These are phyloP conservation scores for Dromaius novaehollandiae DNA, from an alignment of 2,113 vertebrate genomes.

Conservation along the genomic window DNA sequence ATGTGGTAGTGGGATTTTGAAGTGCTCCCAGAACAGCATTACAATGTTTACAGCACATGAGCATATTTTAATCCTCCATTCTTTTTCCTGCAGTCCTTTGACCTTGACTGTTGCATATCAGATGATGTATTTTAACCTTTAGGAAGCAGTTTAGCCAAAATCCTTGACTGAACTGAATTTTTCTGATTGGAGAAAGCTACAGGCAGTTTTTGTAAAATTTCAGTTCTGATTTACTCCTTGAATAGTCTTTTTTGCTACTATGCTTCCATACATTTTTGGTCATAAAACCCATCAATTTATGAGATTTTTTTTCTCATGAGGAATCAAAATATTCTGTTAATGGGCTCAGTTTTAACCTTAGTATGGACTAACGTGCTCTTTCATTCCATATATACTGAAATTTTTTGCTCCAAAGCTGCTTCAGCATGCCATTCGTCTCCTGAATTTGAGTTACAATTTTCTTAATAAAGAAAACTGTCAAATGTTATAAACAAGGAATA, in stretches of 20 bases:
- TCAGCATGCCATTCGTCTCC: not conserved
- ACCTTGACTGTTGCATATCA: not conserved
- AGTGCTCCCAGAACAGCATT: not conserved
- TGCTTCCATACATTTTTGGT: slow-evolving; percentile 19
- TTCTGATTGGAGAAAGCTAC: not conserved
- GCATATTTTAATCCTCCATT: not conserved
- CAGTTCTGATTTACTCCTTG: slow-evolving; percentile 5
- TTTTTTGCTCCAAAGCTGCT: slow-evolving; percentile 8
- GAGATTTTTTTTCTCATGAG: not conserved
- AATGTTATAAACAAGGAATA: slow-evolving; percentile 30
- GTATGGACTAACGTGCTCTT: not conserved
- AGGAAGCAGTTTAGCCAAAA: not conserved
- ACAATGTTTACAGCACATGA: not conserved
- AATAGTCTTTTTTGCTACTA: not conserved
- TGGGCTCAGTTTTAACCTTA: not conserved
- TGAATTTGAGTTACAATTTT: slow-evolving; percentile 34
- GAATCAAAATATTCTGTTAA: slow-evolving; percentile 15
- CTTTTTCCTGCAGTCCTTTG: not conserved
- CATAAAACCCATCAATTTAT: not conserved
- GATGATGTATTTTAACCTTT: slow-evolving; percentile 11
- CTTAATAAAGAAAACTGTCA: slow-evolving; percentile 37
- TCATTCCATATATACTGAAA: not conserved
- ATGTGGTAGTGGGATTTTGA: not conserved
- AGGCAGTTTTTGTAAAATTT: not conserved
- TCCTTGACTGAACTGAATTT: slow-evolving; percentile 7